Evolutionary conservation across 2,888 invertebrate genomes (phyloP).

Genomic region (Drosophila melanocephala): DNA sequence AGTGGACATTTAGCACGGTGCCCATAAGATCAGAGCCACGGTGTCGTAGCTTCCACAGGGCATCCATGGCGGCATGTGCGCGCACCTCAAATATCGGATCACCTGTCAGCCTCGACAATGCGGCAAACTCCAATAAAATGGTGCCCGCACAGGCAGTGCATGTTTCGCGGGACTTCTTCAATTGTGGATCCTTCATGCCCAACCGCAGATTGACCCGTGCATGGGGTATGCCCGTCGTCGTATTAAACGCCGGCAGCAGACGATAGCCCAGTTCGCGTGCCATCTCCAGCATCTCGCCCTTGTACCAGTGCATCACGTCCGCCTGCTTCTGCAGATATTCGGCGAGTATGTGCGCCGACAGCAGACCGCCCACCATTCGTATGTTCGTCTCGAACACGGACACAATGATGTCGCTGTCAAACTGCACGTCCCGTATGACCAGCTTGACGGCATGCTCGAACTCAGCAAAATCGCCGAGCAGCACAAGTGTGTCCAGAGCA

Average conservation of each 20-base stretch:
- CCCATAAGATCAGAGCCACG: slow-evolving; percentile 96
- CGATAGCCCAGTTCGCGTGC: slow-evolving; percentile 97
- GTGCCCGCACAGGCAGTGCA: slow-evolving; percentile 99
- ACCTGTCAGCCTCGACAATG: slow-evolving; percentile 96
- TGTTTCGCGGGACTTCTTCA: slow-evolving; percentile 93
- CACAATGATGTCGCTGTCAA: slow-evolving; percentile 97
- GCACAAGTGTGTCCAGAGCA: slow-evolving; percentile 95
- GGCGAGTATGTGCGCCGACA: slow-evolving; percentile 96
- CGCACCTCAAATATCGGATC: slow-evolving; percentile 97
- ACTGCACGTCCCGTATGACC: slow-evolving; percentile 94
- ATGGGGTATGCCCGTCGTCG: slow-evolving; percentile 98
- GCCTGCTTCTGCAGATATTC: slow-evolving; percentile 92
- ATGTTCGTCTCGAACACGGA: slow-evolving; percentile 99
- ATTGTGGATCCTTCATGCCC: slow-evolving; percentile 91
- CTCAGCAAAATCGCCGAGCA: slow-evolving; percentile 96
- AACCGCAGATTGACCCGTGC: slow-evolving; percentile 95
- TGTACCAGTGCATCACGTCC: slow-evolving; percentile 92
- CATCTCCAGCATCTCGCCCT: slow-evolving; percentile 94
- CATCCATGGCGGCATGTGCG: slow-evolving; percentile 98
- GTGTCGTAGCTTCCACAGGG: slow-evolving; percentile 97
- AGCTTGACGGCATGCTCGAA: slow-evolving; percentile 96
- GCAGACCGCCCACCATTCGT: slow-evolving; percentile 96
- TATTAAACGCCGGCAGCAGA: slow-evolving; percentile 98
- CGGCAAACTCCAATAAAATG: slow-evolving; percentile 98
- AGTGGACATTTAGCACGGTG: slow-evolving; percentile 98